These are phyloP conservation scores for Drosophila teissieri DNA, from an alignment of 1,140 invertebrate species.

Conservation along the genomic window DNA sequence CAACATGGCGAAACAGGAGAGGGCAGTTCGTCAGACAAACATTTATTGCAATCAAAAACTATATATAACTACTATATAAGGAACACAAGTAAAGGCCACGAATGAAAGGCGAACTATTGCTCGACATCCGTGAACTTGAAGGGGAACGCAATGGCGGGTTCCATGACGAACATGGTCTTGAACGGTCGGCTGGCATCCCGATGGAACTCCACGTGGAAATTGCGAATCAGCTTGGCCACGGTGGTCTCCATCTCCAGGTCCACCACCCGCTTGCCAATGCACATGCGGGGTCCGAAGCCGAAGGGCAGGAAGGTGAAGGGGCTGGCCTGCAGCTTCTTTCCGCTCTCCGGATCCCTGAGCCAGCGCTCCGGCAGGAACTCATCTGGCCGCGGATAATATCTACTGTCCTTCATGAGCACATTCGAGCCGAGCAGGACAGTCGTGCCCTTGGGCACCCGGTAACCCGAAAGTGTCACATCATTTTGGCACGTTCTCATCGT, in stretches of 20 bases:
- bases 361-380: slow-evolving; percentile 91
- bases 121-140: slow-evolving; percentile 69
- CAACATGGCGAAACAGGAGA: neutral
- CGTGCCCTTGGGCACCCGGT: slow-evolving; percentile 91
- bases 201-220: slow-evolving; percentile 86
- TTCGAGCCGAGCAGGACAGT: slow-evolving; percentile 39
- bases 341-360: slow-evolving; percentile 85
- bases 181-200: slow-evolving; percentile 55
- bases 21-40: neutral
- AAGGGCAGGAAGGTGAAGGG: slow-evolving; percentile 85
- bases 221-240: slow-evolving; percentile 86
- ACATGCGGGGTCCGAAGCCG: slow-evolving; percentile 87
- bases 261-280: slow-evolving; percentile 88
- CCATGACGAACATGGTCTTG: slow-evolving; percentile 53
- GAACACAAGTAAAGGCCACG: neutral
- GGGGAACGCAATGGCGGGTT: slow-evolving; percentile 55
- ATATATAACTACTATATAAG: neutral
- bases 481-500: slow-evolving; percentile 91
- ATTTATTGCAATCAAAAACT: slow-evolving; percentile 5
- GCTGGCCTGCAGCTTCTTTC: slow-evolving; percentile 44
- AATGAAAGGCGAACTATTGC: neutral
- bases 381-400: slow-evolving; percentile 88
- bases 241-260: slow-evolving; percentile 89
- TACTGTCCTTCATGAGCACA: slow-evolving; percentile 49
- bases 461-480: slow-evolving; percentile 91